Conservation (phyloP, 1,140 invertebrate genomes). For the Tetramorium alpestre region DNA sequence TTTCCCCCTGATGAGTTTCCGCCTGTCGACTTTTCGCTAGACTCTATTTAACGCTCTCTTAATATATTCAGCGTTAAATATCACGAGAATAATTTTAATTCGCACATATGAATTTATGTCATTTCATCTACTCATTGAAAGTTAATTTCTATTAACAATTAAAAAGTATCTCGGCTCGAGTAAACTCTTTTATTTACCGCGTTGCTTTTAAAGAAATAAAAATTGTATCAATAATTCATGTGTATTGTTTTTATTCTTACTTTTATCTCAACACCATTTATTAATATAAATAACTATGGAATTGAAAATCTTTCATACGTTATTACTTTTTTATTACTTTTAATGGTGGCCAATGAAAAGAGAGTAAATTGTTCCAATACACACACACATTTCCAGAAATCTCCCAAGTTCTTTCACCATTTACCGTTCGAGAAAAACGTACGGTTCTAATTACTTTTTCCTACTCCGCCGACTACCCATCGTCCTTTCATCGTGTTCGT, state of each 20-base stretch:
- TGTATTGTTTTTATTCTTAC: not conserved
- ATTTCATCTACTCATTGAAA: not conserved
- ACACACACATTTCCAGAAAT: conserved; percentile 3
- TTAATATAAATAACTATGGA: not conserved
- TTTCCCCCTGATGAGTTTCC: not conserved
- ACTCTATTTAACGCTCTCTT: not conserved
- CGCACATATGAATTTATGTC: not conserved
- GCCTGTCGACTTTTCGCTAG: not conserved
- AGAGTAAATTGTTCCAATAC: not conserved
- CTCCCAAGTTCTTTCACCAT: not conserved
- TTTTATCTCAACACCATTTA: not conserved
- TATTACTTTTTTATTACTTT: not conserved
- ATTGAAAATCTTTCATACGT: not conserved
- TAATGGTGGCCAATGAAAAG: not conserved
- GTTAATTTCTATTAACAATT: not conserved
- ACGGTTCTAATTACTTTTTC: conserved; percentile 43
- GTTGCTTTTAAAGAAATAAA: not conserved
- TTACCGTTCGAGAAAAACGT: conserved; percentile 5
- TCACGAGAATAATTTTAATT: not conserved
- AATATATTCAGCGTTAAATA: not conserved
- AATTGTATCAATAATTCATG: no score
- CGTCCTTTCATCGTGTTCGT: not conserved
- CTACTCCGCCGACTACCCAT: not conserved
- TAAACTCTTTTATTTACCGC: not conserved
- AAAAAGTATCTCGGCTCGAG: not conserved